Conservation (phyloP, 2,797 vertebrate species). For the Adrianichthys oophorus region DNA sequence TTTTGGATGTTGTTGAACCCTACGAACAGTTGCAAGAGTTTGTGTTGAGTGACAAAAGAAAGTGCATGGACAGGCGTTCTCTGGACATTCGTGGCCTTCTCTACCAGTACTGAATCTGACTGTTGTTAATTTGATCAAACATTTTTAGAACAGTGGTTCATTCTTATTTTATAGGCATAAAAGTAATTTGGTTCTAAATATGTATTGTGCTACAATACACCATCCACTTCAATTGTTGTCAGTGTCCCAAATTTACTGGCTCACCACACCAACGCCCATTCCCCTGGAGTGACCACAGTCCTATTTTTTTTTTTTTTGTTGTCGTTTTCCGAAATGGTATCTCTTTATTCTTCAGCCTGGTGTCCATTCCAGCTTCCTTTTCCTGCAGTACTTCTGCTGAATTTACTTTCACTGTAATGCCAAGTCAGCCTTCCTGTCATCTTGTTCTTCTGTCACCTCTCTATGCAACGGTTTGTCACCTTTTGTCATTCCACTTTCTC, state of each 20-base stretch:
- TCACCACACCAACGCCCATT: neutral
- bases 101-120: no score
- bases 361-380: neutral
- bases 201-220: constrained; percentile 8
- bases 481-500: constrained; percentile 4
- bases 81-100: no score
- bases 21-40: no score
- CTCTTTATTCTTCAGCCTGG: neutral
- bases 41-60: no score
- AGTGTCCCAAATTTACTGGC: constrained; percentile 16
- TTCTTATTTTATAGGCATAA: neutral
- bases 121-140: neutral
- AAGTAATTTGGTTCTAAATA: constrained; percentile 2
- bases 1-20: constrained; percentile 16
- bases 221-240: constrained; percentile 4
- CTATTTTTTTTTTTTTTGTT: constrained; percentile 17
- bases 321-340: constrained; percentile 3
- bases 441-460: constrained; percentile 10
- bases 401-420: constrained; percentile 25
- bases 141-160: neutral
- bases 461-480: constrained; percentile 11
- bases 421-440: constrained; percentile 21
- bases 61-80: no score
- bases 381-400: constrained; percentile 24
- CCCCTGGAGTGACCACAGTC: constrained; percentile 1